Conservation (phyloP, 2,797 vertebrate species). For the Knipowitschia caucasica region DNA sequence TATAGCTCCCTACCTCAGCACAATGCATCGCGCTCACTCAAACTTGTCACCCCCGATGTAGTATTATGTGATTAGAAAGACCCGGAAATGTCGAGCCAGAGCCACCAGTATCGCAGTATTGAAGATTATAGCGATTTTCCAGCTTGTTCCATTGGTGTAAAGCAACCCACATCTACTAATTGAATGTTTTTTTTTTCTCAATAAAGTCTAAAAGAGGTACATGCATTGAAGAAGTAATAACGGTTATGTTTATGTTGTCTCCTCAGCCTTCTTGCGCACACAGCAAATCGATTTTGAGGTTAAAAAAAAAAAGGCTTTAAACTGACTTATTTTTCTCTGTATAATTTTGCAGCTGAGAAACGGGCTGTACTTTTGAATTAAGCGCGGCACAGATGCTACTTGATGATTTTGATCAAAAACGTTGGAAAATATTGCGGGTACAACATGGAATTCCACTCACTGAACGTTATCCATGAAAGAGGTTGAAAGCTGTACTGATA, state of each 20-base stretch:
- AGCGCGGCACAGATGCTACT: slow-evolving; percentile 12
- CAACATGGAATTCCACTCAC: background rate
- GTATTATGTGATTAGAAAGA: slow-evolving; percentile 49
- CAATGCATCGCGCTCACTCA: slow-evolving; percentile 52
- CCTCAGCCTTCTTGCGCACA: slow-evolving; percentile 15
- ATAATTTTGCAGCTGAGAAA: slow-evolving; percentile 19
- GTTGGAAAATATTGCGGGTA: too few species aligned
- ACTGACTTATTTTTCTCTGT: background rate
- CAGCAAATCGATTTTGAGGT: slow-evolving; percentile 14
- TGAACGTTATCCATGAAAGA: background rate
- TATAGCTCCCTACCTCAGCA: slow-evolving; percentile 27
- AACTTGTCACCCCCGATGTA: slow-evolving; percentile 25
- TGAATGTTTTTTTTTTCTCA: slow-evolving; percentile 5
- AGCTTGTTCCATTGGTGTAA: slow-evolving; percentile 1
- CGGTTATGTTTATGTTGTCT: background rate
- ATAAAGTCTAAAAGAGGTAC: background rate
- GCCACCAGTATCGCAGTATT: slow-evolving; percentile 25
- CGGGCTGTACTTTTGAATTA: slow-evolving; percentile 12
- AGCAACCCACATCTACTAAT: slow-evolving; percentile 14
- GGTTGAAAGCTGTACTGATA: background rate
- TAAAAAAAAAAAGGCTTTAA: slow-evolving; percentile 2
- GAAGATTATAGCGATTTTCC: slow-evolving; percentile 18
- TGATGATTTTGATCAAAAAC: slow-evolving; percentile 1
- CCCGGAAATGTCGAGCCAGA: slow-evolving; percentile 35
- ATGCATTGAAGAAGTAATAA: background rate